These are phyloP conservation scores for Ptychochromis oligacanthus DNA, from an alignment of 2,113 vertebrate genomes.

Conservation along the genomic window DNA sequence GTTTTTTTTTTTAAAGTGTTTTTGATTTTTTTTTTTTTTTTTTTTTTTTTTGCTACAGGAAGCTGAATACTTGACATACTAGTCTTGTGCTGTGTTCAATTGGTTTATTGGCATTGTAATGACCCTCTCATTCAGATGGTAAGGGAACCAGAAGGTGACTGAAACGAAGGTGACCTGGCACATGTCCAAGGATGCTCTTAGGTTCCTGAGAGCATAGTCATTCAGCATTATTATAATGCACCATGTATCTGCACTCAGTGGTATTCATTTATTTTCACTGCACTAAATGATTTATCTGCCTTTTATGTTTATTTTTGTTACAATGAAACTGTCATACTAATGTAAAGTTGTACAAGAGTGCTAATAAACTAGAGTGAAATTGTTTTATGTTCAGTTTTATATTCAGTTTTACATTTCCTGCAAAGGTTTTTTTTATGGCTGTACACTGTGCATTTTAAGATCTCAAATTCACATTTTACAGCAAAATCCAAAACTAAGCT, in stretches of 20 bases:
- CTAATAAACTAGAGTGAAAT: conserved; percentile 68
- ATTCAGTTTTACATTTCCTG: neutral
- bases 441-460: neutral
- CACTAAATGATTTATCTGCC: conserved; percentile 67
- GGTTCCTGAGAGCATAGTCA: conserved; percentile 12
- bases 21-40: no score
- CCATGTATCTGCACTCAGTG: conserved; percentile 47
- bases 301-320: conserved; percentile 66
- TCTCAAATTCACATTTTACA: neutral
- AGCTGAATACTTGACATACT: neutral
- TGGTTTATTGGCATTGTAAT: neutral
- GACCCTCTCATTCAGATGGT: neutral
- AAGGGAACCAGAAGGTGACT: neutral
- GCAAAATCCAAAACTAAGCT: no score
- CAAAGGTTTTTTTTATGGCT: neutral
- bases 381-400: neutral
- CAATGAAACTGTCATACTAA: conserved; percentile 46
- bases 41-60: neutral
- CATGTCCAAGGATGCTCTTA: conserved; percentile 4
- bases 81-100: neutral
- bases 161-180: conserved; percentile 33
- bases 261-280: conserved; percentile 55
- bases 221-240: conserved; percentile 31
- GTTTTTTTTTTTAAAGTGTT: no score
- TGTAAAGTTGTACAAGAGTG: conserved; percentile 65